phyloP scores from a whole-genome alignment of 2,797 vertebrate species.

The Brachyrhaphis roseni region DNA sequence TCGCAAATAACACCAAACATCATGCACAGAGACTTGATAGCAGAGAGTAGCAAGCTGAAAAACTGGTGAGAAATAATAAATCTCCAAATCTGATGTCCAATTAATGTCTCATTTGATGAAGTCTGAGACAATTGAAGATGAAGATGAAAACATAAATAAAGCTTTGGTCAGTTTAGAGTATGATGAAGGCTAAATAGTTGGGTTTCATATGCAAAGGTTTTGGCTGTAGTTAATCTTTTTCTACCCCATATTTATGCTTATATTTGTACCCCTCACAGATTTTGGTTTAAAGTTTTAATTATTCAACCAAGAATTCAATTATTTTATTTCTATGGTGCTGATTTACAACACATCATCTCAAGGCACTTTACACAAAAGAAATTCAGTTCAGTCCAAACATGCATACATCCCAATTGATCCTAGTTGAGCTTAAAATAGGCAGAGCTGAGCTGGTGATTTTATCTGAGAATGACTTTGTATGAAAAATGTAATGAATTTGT shows the following conservation, averaged over 20 bases:
- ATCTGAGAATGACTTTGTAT: too few relatives aligned
- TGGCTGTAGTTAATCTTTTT: neutral
- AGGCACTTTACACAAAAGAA: neutral
- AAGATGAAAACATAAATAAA: neutral
- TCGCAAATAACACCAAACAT: slow-evolving; percentile 20
- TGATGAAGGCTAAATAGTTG: neutral
- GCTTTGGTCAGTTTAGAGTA: neutral
- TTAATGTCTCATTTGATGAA: neutral
- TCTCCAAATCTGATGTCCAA: slow-evolving; percentile 19
- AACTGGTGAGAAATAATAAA: neutral
- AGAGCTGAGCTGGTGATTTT: too few relatives aligned
- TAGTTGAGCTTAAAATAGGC: neutral
- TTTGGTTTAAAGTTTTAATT: neutral
- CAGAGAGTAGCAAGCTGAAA: neutral
- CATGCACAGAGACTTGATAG: slow-evolving; percentile 1
- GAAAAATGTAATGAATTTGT: too few relatives aligned
- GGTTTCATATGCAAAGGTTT: neutral
- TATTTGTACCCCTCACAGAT: neutral
- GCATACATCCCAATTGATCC: neutral
- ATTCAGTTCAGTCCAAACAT: neutral
- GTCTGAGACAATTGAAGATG: neutral
- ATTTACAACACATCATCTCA: neutral
- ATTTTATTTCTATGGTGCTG: neutral
- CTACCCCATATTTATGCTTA: neutral
- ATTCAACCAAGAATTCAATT: neutral